These are phyloP conservation scores for Grus americana DNA, from an alignment of 2,113 vertebrate species.

Conservation along the genomic window DNA sequence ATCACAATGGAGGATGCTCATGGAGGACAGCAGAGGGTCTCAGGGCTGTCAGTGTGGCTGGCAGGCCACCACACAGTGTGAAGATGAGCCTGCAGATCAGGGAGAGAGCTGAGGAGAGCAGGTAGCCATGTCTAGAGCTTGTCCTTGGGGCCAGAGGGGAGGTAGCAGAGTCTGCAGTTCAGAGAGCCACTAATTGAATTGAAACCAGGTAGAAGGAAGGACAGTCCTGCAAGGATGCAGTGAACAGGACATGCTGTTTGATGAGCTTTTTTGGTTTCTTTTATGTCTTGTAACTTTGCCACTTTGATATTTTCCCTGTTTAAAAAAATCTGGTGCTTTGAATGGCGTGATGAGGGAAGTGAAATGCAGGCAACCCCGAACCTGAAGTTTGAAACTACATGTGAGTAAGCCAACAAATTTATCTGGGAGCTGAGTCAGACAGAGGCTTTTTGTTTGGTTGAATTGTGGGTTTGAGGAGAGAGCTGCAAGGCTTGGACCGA, in stretches of 20 bases:
- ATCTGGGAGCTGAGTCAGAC: not conserved
- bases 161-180: not conserved
- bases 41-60: rapidly evolving
- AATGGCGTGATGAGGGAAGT: not conserved
- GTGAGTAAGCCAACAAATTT: not conserved
- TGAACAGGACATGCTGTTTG: not conserved
- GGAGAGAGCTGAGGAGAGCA: not conserved
- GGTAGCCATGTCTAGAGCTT: not conserved
- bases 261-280: not conserved
- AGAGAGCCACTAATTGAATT: not conserved
- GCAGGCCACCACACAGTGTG: not conserved
- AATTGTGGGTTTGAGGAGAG: not conserved
- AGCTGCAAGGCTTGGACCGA: not conserved
- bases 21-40: not conserved
- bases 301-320: not conserved
- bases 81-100: not conserved
- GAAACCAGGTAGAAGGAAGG: not conserved
- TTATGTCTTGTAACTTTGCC: not conserved
- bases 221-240: not conserved
- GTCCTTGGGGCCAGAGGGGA: not conserved
- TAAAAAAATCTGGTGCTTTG: not conserved
- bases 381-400: not conserved
- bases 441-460: not conserved
- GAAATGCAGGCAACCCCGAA: not conserved
- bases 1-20: not conserved